Conservation (phyloP, 2,113 vertebrate species). For the Tylochromis polylepis region DNA sequence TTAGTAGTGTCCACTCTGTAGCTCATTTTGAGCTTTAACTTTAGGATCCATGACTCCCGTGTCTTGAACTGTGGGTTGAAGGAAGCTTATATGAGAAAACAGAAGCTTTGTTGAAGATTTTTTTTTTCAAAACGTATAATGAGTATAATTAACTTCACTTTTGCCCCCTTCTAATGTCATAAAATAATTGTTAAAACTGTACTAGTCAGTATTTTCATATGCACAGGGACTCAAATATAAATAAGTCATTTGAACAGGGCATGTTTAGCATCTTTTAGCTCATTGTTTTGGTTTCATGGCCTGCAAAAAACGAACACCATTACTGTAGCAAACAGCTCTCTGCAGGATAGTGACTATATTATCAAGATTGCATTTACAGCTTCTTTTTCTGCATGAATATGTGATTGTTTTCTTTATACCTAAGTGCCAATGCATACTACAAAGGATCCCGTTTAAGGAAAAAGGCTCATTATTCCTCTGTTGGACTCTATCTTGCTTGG, state of each 20-base stretch:
- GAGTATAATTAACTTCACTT: not conserved
- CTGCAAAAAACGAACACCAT: not conserved
- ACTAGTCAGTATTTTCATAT: not conserved
- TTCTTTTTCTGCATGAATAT: not conserved
- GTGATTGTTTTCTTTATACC: not conserved
- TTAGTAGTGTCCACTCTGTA: slow-evolving; percentile 9
- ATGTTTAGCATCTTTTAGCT: not conserved
- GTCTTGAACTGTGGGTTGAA: not conserved
- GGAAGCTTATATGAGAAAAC: not conserved
- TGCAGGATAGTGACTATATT: not conserved
- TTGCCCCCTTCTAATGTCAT: not conserved
- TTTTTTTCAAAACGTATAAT: not conserved
- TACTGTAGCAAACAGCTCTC: not conserved
- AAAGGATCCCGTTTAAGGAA: not conserved
- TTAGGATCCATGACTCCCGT: not conserved
- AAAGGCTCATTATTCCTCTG: not conserved
- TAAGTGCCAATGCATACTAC: not conserved
- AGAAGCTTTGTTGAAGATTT: not conserved
- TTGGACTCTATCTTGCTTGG: not conserved
- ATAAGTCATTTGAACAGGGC: not conserved
- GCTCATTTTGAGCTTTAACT: slow-evolving; percentile 27
- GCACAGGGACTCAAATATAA: not conserved
- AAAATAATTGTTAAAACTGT: not conserved
- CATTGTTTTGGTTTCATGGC: not conserved
- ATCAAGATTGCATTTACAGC: not conserved